Conservation (phyloP, 2,888 invertebrate species). For the Spialia ferax region DNA sequence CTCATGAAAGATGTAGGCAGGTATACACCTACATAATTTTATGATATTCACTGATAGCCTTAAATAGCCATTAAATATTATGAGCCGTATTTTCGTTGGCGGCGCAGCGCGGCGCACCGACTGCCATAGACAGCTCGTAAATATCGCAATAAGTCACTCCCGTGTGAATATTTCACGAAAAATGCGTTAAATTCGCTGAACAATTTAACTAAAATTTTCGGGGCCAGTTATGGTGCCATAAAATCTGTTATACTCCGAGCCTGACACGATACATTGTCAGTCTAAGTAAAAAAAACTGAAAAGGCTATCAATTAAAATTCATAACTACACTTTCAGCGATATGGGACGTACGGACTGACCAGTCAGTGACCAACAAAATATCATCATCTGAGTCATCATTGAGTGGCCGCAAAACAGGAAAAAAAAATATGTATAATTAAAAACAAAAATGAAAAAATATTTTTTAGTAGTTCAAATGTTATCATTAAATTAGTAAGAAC, state of each 20-base stretch:
- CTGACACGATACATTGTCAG: neutral
- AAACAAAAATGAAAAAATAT: too few species aligned
- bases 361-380: too few species aligned
- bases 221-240: constrained; percentile 8
- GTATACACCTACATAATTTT: constrained; percentile 18
- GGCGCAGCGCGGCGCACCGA: constrained; percentile 41
- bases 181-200: constrained; percentile 33
- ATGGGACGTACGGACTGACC: too few species aligned
- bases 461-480: too few species aligned
- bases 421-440: too few species aligned
- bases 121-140: constrained; percentile 42
- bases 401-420: too few species aligned
- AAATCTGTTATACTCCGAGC: constrained; percentile 8
- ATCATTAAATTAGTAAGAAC: too few species aligned
- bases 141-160: constrained; percentile 45
- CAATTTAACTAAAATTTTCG: constrained; percentile 21
- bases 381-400: too few species aligned
- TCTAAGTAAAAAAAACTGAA: too few species aligned
- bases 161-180: constrained; percentile 41
- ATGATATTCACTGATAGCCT: constrained; percentile 13
- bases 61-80: constrained; percentile 31
- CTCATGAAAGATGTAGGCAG: too few species aligned
- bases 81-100: constrained; percentile 30
- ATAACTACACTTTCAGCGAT: too few species aligned
- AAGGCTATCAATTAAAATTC: too few species aligned